A percentile compares a stretch with the other conserved stretches of the same genome.
Evolutionary conservation across 2,888 invertebrate genomes (phyloP).

Genomic region (Tenthredo amoena): DNA sequence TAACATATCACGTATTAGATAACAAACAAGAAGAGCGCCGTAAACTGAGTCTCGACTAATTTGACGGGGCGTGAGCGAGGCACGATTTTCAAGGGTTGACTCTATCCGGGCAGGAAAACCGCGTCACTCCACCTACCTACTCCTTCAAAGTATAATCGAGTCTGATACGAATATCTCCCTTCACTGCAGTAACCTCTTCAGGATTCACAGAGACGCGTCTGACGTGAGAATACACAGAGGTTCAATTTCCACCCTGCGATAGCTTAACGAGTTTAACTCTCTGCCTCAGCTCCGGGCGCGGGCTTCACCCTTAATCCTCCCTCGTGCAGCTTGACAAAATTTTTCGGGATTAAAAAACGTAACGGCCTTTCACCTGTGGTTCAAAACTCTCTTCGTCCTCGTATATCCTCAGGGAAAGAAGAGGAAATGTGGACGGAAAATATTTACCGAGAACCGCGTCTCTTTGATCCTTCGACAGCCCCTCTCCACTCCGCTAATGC

Average conservation of each 20-base stretch:
- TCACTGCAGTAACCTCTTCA: neutral
- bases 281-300: constrained; percentile 6
- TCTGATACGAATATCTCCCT: constrained; percentile 11
- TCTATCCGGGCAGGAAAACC: neutral
- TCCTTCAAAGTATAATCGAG: constrained; percentile 31
- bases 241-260: constrained; percentile 24
- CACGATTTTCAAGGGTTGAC: constrained; percentile 45
- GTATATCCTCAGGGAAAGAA: neutral
- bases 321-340: neutral
- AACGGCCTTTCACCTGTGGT: neutral
- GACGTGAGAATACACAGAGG: neutral
- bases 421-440: constrained; percentile 5
- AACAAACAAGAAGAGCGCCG: constrained; percentile 26
- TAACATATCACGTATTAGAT: constrained; percentile 25
- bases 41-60: neutral
- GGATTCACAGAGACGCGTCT: neutral
- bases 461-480: neutral
- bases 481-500: neutral
- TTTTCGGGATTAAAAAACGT: neutral
- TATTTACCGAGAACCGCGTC: neutral
- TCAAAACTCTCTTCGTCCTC: neutral
- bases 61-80: constrained; percentile 49
- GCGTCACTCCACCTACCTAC: neutral
- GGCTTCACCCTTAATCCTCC: constrained; percentile 23
- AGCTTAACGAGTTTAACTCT: constrained; percentile 47